Evolutionary conservation across 2,797 vertebrate species (phyloP).

Genomic region (Gambelia wislizenii): DNA sequence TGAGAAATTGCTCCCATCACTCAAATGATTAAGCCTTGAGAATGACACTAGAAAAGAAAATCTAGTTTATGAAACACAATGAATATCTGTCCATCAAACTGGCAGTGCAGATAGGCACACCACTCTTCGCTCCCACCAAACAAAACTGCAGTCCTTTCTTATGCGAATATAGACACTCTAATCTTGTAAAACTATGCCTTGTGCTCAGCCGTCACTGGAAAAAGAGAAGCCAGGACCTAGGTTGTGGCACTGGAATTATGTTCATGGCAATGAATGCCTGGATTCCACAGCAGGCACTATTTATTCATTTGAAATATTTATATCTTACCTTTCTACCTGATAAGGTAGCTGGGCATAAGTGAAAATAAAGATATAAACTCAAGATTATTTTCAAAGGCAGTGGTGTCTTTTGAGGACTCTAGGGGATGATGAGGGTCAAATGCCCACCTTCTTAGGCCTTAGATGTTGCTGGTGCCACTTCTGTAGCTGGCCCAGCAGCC

Average conservation of each 20-base stretch:
- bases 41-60: constrained; percentile 20
- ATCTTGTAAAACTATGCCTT: neutral
- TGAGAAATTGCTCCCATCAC: neutral
- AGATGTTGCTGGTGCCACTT: neutral
- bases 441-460: neutral
- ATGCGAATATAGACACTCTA: neutral
- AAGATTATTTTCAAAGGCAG: neutral
- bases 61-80: constrained; percentile 19
- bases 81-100: constrained; percentile 10
- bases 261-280: neutral
- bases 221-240: neutral
- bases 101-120: neutral
- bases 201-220: neutral
- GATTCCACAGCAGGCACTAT: neutral
- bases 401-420: neutral
- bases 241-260: neutral
- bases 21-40: constrained; percentile 18
- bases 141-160: neutral
- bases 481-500: neutral
- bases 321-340: neutral
- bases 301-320: neutral
- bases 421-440: neutral
- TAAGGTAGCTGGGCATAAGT: neutral
- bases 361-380: neutral
- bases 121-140: neutral